Evolutionary conservation across 2,888 invertebrate species (phyloP).

Genomic region (Deilephila porcellus): DNA sequence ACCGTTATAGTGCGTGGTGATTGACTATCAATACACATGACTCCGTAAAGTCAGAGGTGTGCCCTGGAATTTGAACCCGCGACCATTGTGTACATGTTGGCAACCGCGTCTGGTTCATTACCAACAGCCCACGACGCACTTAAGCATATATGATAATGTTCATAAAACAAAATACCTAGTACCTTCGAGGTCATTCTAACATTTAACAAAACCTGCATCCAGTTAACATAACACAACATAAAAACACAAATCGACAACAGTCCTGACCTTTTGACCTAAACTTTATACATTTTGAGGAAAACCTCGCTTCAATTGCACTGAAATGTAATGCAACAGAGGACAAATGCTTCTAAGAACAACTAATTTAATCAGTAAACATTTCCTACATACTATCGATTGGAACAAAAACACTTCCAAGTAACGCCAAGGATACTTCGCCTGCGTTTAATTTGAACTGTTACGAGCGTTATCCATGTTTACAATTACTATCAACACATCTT

Average conservation of each 20-base stretch:
- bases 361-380: conserved; percentile 34
- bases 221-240: neutral
- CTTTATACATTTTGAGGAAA: conserved; percentile 10
- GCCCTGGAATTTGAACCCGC: too few relatives aligned
- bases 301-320: conserved; percentile 14
- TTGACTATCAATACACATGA: too few relatives aligned
- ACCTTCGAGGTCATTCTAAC: too few relatives aligned
- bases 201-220: too few relatives aligned
- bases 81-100: too few relatives aligned
- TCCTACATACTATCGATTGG: conserved; percentile 35
- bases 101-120: too few relatives aligned
- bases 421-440: conserved; percentile 36
- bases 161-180: too few relatives aligned
- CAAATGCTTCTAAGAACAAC: conserved; percentile 21
- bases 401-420: conserved; percentile 40
- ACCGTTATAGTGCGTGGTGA: too few relatives aligned
- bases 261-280: neutral
- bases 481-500: conserved; percentile 18
- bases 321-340: conserved; percentile 4
- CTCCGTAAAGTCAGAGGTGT: too few relatives aligned
- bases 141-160: too few relatives aligned
- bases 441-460: conserved; percentile 11
- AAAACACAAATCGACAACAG: neutral
- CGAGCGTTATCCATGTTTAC: neutral
- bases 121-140: too few relatives aligned